Base-by-base conservation (phyloP, 2,113 vertebrate genomes). In the Anarrhichthys ocellatus region DNA sequence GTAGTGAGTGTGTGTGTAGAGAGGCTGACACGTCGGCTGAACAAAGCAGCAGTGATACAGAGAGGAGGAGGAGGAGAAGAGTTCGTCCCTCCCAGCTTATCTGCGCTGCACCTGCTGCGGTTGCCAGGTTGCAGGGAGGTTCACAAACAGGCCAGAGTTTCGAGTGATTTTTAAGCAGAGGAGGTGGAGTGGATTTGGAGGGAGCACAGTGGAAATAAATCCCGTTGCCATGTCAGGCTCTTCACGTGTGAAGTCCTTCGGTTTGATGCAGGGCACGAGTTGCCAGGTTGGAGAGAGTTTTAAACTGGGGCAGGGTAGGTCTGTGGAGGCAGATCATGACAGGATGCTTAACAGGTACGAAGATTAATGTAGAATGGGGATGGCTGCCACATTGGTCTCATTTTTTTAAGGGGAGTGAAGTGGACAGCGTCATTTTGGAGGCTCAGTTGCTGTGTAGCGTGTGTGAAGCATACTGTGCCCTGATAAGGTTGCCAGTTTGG, bases 61-160 rank as follows among this genome's bases (percentile, higher is more conserved):
- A 13, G 59, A 72, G 61, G 38, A 66, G 72, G 64, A 59, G 61
- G 79, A 80, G 22, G 67, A 63, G 64, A 62, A 71, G 73, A 36
- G 74, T 74, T 50, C 46, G 82, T 84, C 64, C 50, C 80, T 76
- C 73, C 48, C 40, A 58, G 85, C 74, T 91, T 81, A 81, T 89
- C 87, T 72, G 80, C 1, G 2, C 52, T 36, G 81, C 80, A 69
- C 82, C 88, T 83, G 80, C 88, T 82, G 82, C 5, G 69, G 82
- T 83, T 85, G 84, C 85, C 88, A 86, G 87, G 81, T 82, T 86
- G 87, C 58, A 32, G 44, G 29, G 40, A 77, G 77, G 67, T 77
- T 84, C 63, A 67, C 42, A 24, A 64, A 62, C 73, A 18, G 13
- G 40, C 27, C 70, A 74, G 64, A 8, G 78, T 78, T 80, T 74